Percentiles rank a stretch among this genome's conserved stretches.
phyloP scores from a whole-genome alignment of 2,113 vertebrate species.

The Pluvianellus socialis region DNA sequence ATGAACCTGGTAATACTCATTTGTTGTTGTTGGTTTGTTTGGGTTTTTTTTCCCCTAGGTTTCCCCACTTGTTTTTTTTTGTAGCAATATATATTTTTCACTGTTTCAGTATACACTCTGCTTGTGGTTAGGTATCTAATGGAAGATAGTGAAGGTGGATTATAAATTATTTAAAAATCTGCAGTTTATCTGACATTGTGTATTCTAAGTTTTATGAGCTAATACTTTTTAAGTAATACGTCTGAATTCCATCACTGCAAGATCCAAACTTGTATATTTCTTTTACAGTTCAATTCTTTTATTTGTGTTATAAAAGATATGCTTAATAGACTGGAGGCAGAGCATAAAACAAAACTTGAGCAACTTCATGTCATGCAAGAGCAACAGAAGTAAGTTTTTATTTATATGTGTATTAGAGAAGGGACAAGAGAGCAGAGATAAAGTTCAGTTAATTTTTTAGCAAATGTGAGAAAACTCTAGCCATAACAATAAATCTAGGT shows the following conservation, averaged over 20 bases:
- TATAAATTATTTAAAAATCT: not conserved
- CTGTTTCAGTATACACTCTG: not conserved
- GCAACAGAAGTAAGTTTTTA: conserved; percentile 88
- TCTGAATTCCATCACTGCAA: not conserved
- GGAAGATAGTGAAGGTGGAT: not conserved
- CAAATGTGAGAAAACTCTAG: not conserved
- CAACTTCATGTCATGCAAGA: conserved; percentile 97
- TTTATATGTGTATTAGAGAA: not conserved
- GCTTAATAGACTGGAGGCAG: conserved; percentile 90
- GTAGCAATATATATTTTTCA: not conserved
- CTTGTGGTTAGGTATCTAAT: not conserved
- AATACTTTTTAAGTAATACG: not conserved
- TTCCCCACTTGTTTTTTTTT: not conserved
- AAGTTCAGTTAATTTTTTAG: not conserved
- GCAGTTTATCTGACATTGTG: not conserved
- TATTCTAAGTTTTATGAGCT: not conserved
- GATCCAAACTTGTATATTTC: conserved; percentile 52
- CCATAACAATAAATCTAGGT: not conserved
- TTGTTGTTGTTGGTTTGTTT: not conserved
- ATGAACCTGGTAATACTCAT: not conserved
- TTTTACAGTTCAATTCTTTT: conserved; percentile 94
- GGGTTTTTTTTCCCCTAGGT: not conserved
- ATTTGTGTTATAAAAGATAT: conserved; percentile 96
- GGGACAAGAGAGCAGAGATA: not conserved
- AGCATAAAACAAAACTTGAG: conserved; percentile 98